Conservation (phyloP, 2,113 vertebrate genomes). For the Otus sunia region DNA sequence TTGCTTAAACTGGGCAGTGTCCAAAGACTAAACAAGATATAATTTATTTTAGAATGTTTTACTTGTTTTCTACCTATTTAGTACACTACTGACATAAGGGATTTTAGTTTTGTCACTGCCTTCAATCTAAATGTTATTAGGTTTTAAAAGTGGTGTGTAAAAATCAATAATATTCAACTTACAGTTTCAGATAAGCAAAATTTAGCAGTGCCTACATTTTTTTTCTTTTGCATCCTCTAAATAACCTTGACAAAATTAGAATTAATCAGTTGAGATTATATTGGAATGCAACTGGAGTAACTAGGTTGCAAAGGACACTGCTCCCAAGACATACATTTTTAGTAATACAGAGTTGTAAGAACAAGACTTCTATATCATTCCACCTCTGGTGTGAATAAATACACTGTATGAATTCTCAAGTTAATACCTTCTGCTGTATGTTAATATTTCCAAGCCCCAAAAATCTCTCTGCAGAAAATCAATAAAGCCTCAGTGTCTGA, state of each 20-base stretch:
- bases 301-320: not conserved
- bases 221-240: not conserved
- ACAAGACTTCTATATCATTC: not conserved
- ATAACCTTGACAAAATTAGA: not conserved
- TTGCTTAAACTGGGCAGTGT: not conserved
- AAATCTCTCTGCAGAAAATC: not conserved
- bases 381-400: not conserved
- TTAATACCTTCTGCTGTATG: not conserved
- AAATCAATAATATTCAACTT: not conserved
- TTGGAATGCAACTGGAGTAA: not conserved
- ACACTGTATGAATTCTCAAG: not conserved
- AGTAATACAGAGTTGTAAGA: not conserved
- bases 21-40: not conserved
- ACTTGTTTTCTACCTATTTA: not conserved
- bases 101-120: not conserved
- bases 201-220: not conserved
- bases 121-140: not conserved
- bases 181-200: not conserved
- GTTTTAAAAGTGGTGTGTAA: not conserved
- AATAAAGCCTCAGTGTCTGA: not conserved
- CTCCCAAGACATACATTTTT: not conserved
- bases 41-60: not conserved
- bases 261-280: not conserved
- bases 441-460: not conserved
- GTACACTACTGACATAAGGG: not conserved